Base-by-base conservation (phyloP, 1,140 invertebrate genomes). In the Callitettix versicolor region DNA sequence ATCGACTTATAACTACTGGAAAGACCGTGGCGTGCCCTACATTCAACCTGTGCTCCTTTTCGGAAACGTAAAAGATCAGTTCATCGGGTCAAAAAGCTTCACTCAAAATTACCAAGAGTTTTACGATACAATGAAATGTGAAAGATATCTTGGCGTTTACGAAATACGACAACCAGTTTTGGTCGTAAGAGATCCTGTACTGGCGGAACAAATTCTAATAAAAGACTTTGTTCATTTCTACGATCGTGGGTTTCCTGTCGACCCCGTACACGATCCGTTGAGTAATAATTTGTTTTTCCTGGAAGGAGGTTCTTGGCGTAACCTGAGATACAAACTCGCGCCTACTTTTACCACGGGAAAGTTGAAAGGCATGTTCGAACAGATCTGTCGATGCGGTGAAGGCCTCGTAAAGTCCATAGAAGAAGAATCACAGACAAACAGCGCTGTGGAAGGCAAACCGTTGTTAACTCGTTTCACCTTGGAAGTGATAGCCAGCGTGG, bases 171-270 rank as follows among this genome's bases (percentile, higher is more conserved):
- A 21, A 22, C 43, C 43, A 18, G 11, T 5, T 6, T 6, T 46
- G n/a, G 21, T 12, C n/a, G 21, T 46, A n/a, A 22, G 43, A 14
- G 43, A 46, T 46, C 43, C 43, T 6, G 6, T 11, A 22, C 36
- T 49, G 47, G 21, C 20, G 5, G 47, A 49, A 33, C 30, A n/a
- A 33, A 33, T 49, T 7, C 15, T 49, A n/a, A 33, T 49, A n/a
- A 12, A 49, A 49, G 47, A 49, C 20, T 49, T 49, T 15, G 7
- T 26, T n/a, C 22, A 49, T 49, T 49, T 49, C 15, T 33, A 49
- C 22, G 47, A 49, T 18, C 30, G 47, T 15, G 7, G 24, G 20
- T 12, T 12, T 11, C 2, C 20, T 9, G 43, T 12, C 3, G 15
- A 18, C 47, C 47, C 3, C 9, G 47, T n/a, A n/a, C n/a, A n/a